phyloP scores from a whole-genome alignment of 1,140 invertebrate species.

The Atta texana region DNA sequence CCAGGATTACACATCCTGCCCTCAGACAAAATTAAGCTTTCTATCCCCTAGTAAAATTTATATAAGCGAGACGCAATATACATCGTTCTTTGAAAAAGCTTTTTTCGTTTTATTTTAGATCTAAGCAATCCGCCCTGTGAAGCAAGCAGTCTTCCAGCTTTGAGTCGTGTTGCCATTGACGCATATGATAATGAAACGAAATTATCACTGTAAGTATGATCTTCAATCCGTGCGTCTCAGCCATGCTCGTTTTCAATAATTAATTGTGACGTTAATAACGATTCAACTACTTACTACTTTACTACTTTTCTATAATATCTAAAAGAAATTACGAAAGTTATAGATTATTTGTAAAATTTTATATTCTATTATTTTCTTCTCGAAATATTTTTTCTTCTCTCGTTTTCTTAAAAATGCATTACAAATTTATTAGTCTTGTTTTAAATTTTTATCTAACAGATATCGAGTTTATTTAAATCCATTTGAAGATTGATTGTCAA shows the following conservation, averaged over 20 bases:
- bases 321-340: not conserved
- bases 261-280: not conserved
- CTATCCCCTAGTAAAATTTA: not conserved
- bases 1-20: not conserved
- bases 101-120: constrained; percentile 72
- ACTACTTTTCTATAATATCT: not conserved
- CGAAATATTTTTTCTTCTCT: not conserved
- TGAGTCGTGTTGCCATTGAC: constrained; percentile 70
- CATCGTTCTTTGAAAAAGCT: not conserved
- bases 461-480: not conserved
- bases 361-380: not conserved
- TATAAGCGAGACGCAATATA: not conserved
- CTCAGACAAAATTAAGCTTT: constrained; percentile 32
- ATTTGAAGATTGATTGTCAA: not conserved
- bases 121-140: constrained; percentile 79
- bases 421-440: not conserved
- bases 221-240: not conserved
- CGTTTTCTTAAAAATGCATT: not conserved
- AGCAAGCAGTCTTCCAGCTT: constrained; percentile 78
- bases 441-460: not conserved
- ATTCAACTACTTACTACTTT: constrained; percentile 7
- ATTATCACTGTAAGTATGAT: constrained; percentile 50
- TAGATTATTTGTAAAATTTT: not conserved
- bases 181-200: constrained; percentile 61
- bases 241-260: not conserved